Evolutionary conservation across 2,797 vertebrate species (phyloP).

Genomic region (Danio choprae): DNA sequence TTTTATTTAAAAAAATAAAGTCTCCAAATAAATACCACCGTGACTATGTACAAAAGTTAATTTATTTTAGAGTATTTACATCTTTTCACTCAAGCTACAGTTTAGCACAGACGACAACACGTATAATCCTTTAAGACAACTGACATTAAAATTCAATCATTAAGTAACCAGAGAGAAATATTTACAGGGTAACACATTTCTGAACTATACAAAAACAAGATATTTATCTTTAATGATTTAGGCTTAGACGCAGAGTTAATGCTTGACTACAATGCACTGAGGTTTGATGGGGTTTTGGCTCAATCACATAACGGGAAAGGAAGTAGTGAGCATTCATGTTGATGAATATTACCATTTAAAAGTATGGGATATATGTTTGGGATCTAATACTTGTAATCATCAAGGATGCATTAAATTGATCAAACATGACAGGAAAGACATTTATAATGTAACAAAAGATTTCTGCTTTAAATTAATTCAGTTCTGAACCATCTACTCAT

Average conservation of each 20-base stretch:
- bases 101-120: constrained; percentile 52
- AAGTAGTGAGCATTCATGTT: neutral
- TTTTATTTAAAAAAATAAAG: constrained; percentile 55
- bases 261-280: constrained; percentile 44
- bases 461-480: neutral
- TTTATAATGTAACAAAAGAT: neutral
- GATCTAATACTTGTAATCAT: neutral
- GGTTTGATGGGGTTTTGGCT: constrained; percentile 15
- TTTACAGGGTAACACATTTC: constrained; percentile 57
- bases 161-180: constrained; percentile 49
- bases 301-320: neutral
- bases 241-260: constrained; percentile 24
- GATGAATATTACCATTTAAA: neutral
- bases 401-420: neutral
- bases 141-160: constrained; percentile 49
- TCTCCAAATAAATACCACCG: constrained; percentile 46
- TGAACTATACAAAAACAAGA: constrained; percentile 47
- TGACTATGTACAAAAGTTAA: constrained; percentile 70
- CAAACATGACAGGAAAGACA: neutral
- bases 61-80: constrained; percentile 72
- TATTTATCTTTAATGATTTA: constrained; percentile 37
- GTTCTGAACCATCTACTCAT: neutral
- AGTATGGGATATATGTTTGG: neutral
- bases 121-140: constrained; percentile 32
- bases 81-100: constrained; percentile 60